Evolutionary conservation across 2,888 invertebrate genomes (phyloP).

Genomic region (Drosophila nigricruria): DNA sequence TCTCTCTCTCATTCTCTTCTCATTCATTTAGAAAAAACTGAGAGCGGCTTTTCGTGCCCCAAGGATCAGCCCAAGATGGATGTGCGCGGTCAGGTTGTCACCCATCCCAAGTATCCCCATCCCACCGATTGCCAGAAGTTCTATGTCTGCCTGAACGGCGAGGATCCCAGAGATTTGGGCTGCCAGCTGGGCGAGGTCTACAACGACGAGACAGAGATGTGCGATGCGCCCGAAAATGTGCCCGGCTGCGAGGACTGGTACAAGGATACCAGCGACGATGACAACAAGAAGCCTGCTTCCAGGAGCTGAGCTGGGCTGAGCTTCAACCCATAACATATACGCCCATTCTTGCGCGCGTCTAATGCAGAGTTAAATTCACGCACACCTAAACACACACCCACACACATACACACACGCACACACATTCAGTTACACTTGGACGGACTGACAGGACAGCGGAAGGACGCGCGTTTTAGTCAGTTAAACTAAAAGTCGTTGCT

Average conservation of each 20-base stretch:
- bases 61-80: slow-evolving; percentile 88
- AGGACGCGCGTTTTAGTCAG: slow-evolving; percentile 74
- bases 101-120: slow-evolving; percentile 94
- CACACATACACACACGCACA: slow-evolving; percentile 3
- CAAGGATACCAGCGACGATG: slow-evolving; percentile 88
- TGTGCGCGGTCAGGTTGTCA: slow-evolving; percentile 89
- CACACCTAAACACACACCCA: background rate
- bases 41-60: slow-evolving; percentile 95
- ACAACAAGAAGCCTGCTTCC: slow-evolving; percentile 86
- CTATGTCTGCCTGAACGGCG: slow-evolving; percentile 95
- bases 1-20: background rate
- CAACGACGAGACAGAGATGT: slow-evolving; percentile 93
- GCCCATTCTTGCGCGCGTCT: slow-evolving; percentile 43
- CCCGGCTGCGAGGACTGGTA: slow-evolving; percentile 97
- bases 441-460: slow-evolving; percentile 22
- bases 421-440: slow-evolving; percentile 17
- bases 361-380: slow-evolving; percentile 28
- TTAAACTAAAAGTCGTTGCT: slow-evolving; percentile 70
- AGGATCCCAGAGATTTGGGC: slow-evolving; percentile 94
- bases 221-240: slow-evolving; percentile 96
- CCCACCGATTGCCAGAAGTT: slow-evolving; percentile 95
- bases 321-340: slow-evolving; percentile 21
- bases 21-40: slow-evolving; percentile 88
- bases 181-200: slow-evolving; percentile 96
- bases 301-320: slow-evolving; percentile 13